Conservation (phyloP, 2,888 invertebrate genomes). For the Galeopsomyia nigrocyanea region DNA sequence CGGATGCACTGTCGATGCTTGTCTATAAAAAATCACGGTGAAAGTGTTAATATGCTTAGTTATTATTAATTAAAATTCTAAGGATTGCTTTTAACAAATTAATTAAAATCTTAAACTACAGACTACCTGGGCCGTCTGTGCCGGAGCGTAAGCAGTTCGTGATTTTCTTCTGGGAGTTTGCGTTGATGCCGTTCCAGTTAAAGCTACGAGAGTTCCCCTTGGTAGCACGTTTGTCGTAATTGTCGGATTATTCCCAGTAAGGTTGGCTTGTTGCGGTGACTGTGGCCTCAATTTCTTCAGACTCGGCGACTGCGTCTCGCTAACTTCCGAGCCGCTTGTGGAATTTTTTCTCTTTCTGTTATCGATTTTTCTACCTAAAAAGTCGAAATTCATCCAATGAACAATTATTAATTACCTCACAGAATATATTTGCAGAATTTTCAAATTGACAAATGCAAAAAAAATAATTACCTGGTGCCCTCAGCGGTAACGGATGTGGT, state of each 20-base stretch:
- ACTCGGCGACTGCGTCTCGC: conserved; percentile 71
- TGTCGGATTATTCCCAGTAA: conserved; percentile 10
- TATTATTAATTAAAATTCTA: conserved; percentile 4
- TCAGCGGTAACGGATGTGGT: conserved; percentile 73
- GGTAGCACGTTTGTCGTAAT: conserved; percentile 49
- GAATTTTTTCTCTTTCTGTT: conserved; percentile 71
- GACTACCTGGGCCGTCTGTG: conserved; percentile 53
- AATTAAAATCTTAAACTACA: conserved; percentile 2
- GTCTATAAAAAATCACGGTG: conserved; percentile 45
- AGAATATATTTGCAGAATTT: conserved; percentile 1
- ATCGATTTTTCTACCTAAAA: conserved; percentile 29
- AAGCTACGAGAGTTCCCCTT: conserved; percentile 49
- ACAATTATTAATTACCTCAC: not conserved
- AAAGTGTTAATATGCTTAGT: not conserved
- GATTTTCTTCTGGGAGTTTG: conserved; percentile 56
- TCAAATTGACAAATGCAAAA: not conserved
- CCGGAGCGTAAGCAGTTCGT: conserved; percentile 53
- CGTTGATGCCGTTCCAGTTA: conserved; percentile 48
- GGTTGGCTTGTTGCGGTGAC: conserved; percentile 48
- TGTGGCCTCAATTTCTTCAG: conserved; percentile 66
- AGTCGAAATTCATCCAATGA: not conserved
- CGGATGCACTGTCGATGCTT: conserved; percentile 50
- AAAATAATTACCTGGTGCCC: conserved; percentile 54
- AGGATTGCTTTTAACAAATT: conserved; percentile 19
- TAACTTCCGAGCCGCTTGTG: conserved; percentile 70